A percentile compares a stretch with the other conserved stretches of the same genome.
Conservation (phyloP, 2,888 invertebrate genomes). For the Diaphora mendica region DNA sequence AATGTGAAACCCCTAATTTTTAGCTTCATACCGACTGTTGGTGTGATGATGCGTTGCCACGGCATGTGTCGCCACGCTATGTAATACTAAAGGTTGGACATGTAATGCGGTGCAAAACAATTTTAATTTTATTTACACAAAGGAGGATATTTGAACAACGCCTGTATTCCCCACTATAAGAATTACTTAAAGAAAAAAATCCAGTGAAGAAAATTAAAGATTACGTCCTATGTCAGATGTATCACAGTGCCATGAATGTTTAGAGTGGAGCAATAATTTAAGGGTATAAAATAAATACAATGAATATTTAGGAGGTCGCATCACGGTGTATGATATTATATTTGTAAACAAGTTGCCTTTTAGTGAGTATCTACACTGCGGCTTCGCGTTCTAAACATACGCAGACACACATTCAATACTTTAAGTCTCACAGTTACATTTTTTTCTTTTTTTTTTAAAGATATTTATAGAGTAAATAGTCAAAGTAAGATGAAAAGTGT, state of each 20-base stretch:
- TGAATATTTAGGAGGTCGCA: constrained; percentile 19
- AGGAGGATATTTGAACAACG: too few relatives aligned
- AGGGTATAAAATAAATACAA: constrained; percentile 21
- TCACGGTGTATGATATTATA: constrained; percentile 35
- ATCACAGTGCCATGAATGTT: constrained; percentile 20
- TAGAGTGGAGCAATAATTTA: constrained; percentile 29
- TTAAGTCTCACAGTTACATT: not conserved
- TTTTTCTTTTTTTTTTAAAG: too few relatives aligned
- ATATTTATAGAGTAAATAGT: not conserved
- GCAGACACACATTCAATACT: constrained; percentile 18
- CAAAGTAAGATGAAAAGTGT: too few relatives aligned
- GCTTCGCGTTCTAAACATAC: constrained; percentile 51
- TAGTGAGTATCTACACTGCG: constrained; percentile 64
- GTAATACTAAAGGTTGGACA: not conserved
- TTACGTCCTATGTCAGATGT: not conserved
- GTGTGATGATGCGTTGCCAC: not conserved
- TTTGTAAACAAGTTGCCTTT: constrained; percentile 69
- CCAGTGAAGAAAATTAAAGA: too few relatives aligned
- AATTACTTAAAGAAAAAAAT: too few relatives aligned
- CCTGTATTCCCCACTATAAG: too few relatives aligned
- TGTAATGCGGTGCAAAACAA: not conserved
- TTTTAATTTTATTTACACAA: not conserved
- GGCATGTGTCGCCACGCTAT: too few relatives aligned
- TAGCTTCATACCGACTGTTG: not conserved
- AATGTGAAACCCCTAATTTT: not conserved